phyloP scores from a whole-genome alignment of 2,888 invertebrate species.

The Synergus japonicus region DNA sequence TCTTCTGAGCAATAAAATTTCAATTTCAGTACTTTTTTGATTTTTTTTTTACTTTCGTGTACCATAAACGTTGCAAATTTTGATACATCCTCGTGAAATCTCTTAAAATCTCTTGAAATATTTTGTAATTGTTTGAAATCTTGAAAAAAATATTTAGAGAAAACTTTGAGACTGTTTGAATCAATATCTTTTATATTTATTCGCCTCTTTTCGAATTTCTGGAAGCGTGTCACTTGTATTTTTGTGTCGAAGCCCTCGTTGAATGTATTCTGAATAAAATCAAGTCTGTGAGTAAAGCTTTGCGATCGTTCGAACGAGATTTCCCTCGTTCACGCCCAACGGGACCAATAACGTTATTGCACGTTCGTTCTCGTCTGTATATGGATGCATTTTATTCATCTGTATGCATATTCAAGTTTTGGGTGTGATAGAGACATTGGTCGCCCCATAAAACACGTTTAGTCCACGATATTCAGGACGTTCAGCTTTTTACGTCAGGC shows the following conservation, averaged over 20 bases:
- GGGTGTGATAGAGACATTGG: conserved; percentile 73
- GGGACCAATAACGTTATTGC: conserved; percentile 41
- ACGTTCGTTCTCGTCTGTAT: conserved; percentile 53
- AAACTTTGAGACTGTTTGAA: no score
- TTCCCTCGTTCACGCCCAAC: conserved; percentile 37
- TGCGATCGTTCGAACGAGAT: conserved; percentile 38
- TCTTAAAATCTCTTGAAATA: no score
- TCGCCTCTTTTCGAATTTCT: neutral
- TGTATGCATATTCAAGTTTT: conserved; percentile 43
- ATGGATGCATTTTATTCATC: conserved; percentile 68
- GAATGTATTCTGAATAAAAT: conserved; percentile 10
- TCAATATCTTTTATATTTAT: neutral
- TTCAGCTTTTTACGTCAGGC: conserved; percentile 66
- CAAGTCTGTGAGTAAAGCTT: conserved; percentile 37
- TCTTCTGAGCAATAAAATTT: no score
- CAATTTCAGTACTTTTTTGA: no score
- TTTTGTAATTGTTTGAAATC: no score
- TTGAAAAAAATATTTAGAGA: no score
- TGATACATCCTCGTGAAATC: no score
- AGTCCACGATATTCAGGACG: conserved; percentile 61
- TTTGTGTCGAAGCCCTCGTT: neutral
- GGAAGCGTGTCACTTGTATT: conserved; percentile 3
- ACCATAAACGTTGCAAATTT: no score
- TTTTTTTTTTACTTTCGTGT: no score
- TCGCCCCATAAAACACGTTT: conserved; percentile 71